phyloP scores from a whole-genome alignment of 2,888 invertebrate genomes.

The Gnatocerus cornutus region DNA sequence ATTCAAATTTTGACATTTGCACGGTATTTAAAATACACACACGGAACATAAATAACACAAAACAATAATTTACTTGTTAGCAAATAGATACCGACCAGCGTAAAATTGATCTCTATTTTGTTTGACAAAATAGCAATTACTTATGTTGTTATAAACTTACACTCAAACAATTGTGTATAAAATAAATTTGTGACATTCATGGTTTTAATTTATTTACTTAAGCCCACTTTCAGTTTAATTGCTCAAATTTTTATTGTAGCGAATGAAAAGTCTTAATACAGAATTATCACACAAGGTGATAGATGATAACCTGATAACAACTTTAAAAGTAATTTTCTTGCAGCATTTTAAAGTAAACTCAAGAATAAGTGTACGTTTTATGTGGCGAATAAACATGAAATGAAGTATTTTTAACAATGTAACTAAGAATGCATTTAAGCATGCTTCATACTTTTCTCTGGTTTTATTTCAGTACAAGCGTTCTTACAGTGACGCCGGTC shows the following conservation, averaged over 20 bases:
- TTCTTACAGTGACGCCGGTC: neutral
- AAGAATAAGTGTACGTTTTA: neutral
- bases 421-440: neutral
- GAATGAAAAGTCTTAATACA: too few species aligned
- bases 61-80: neutral
- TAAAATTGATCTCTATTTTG: neutral
- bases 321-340: neutral
- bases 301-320: too few species aligned
- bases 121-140: too few species aligned
- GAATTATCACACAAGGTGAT: too few species aligned
- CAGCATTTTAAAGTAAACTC: neutral
- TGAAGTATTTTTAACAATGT: neutral
- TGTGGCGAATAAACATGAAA: neutral
- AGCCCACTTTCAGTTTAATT: too few species aligned
- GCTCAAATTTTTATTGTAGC: too few species aligned
- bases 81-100: too few species aligned
- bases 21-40: neutral
- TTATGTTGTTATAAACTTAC: too few species aligned
- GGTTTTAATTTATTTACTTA: too few species aligned
- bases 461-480: neutral
- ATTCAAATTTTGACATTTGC: conserved; percentile 15
- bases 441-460: neutral
- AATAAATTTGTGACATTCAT: too few species aligned
- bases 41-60: neutral
- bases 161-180: too few species aligned